Evolutionary conservation across 2,797 vertebrate species (phyloP).

Genomic region (Argentina silus): DNA sequence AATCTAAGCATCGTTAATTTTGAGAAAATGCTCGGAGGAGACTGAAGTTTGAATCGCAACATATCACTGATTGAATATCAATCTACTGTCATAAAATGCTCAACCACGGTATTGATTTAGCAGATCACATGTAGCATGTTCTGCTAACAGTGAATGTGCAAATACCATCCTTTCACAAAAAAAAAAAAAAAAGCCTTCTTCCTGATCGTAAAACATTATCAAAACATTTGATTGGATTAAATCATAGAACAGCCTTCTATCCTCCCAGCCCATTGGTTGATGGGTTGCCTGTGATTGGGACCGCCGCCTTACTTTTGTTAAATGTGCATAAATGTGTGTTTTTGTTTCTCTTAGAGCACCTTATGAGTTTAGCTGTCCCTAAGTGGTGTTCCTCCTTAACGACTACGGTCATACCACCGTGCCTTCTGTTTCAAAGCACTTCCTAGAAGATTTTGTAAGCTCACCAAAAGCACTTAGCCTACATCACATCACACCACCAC

Average conservation of each 20-base stretch:
- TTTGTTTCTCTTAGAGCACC: constrained; percentile 71
- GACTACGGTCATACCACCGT: constrained; percentile 80
- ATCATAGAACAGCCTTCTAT: constrained; percentile 36
- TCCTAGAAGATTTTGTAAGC: constrained; percentile 84
- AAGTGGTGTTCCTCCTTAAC: constrained; percentile 60
- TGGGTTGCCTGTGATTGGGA: constrained; percentile 59
- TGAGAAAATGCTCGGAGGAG: constrained; percentile 43
- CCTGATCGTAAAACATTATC: background rate
- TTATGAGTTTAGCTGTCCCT: constrained; percentile 65
- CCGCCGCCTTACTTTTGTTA: constrained; percentile 60
- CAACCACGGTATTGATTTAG: background rate
- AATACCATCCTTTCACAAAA: background rate
- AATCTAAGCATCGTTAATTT: constrained; percentile 54
- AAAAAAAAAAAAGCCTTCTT: background rate
- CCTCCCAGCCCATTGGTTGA: constrained; percentile 47
- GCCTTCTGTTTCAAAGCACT: constrained; percentile 86
- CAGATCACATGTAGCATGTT: background rate
- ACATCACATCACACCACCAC: constrained; percentile 49
- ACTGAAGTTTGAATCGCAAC: background rate
- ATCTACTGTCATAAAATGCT: background rate
- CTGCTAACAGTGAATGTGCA: background rate
- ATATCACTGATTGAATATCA: background rate
- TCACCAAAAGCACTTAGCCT: constrained; percentile 84
- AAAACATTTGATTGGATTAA: constrained; percentile 8
- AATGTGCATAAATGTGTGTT: constrained; percentile 73